Evolutionary conservation across 1,140 invertebrate species (phyloP).

Genomic region (Drosophila tsacasi): DNA sequence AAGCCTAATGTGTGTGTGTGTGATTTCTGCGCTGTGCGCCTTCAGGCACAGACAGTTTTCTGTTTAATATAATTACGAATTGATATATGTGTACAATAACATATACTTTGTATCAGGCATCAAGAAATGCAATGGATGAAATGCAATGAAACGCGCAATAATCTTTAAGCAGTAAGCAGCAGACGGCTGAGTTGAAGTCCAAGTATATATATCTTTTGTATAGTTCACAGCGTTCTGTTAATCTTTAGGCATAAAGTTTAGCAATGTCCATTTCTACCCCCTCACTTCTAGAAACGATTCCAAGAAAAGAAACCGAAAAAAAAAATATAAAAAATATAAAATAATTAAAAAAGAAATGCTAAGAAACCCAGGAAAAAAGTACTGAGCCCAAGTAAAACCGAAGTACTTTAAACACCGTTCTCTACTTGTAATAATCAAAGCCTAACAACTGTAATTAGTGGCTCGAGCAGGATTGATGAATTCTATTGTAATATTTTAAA

Average conservation of each 20-base stretch:
- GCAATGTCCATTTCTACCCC: slow-evolving; percentile 49
- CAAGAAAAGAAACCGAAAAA: slow-evolving; percentile 10
- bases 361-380: slow-evolving; percentile 31
- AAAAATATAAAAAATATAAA: not conserved
- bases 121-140: slow-evolving; percentile 36
- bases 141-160: slow-evolving; percentile 73
- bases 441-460: slow-evolving; percentile 59
- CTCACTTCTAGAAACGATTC: slow-evolving; percentile 35
- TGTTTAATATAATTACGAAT: slow-evolving; percentile 73
- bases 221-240: slow-evolving; percentile 54
- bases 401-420: slow-evolving; percentile 58
- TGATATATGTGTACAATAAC: slow-evolving; percentile 56
- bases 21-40: slow-evolving; percentile 76
- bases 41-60: slow-evolving; percentile 61
- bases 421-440: slow-evolving; percentile 57
- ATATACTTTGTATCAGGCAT: slow-evolving; percentile 47
- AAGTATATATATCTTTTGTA: slow-evolving; percentile 42
- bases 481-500: slow-evolving; percentile 75
- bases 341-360: slow-evolving; percentile 10
- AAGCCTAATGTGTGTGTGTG: slow-evolving; percentile 77
- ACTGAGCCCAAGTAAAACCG: slow-evolving; percentile 33
- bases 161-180: slow-evolving; percentile 65
- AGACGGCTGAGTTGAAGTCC: slow-evolving; percentile 21
- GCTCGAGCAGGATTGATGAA: slow-evolving; percentile 53
- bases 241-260: slow-evolving; percentile 56